These are phyloP conservation scores for Mormyrops attenuatus DNA, from an alignment of 2,797 vertebrate species.

Conservation along the genomic window DNA sequence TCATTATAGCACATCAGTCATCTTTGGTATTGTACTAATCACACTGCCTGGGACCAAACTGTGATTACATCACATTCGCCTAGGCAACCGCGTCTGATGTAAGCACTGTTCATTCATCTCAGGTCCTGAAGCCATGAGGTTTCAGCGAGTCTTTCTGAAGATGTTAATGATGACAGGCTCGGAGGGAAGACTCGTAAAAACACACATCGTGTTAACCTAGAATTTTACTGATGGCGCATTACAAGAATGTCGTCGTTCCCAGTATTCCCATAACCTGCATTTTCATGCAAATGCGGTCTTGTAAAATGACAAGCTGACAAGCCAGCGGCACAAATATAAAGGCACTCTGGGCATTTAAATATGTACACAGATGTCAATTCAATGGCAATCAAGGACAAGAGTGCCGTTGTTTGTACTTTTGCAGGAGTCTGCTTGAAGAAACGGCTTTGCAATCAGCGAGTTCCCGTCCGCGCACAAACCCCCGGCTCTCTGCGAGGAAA, in stretches of 20 bases:
- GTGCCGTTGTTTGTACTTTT: not conserved
- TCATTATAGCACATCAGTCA: not conserved
- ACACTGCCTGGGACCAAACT: not conserved
- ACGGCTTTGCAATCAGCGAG: not conserved
- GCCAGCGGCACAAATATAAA: not conserved
- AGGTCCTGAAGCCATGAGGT: not conserved
- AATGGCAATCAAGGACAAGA: slow-evolving; percentile 9
- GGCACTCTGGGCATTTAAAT: not conserved
- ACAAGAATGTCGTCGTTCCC: not conserved
- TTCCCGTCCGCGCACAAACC: not conserved
- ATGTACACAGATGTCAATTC: not conserved
- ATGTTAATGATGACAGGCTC: not conserved
- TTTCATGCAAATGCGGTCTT: not conserved
- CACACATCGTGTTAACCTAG: not conserved
- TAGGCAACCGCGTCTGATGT: slow-evolving; percentile 2
- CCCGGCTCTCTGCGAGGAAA: not conserved
- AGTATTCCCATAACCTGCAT: not conserved
- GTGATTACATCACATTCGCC: not conserved
- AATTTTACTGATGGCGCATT: not conserved
- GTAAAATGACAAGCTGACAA: not conserved
- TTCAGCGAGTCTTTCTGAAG: not conserved
- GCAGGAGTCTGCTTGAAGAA: not conserved
- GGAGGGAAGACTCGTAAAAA: not conserved
- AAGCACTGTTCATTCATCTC: not conserved
- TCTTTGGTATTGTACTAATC: not conserved